Percentiles rank a stretch among this genome's conserved stretches.
phyloP scores from a whole-genome alignment of 2,888 invertebrate species.

The Griposia aprilina region DNA sequence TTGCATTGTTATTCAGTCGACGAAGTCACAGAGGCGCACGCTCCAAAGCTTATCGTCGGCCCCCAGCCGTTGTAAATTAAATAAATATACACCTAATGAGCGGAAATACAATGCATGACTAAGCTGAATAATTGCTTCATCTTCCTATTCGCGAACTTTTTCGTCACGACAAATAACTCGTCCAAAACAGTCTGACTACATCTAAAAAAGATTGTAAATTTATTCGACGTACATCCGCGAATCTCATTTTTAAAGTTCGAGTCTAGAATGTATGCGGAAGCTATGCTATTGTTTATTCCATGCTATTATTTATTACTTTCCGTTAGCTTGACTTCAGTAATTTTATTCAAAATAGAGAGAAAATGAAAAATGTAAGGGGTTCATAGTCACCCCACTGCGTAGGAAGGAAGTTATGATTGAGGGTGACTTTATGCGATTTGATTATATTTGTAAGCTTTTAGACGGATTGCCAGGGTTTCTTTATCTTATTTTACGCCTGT shows the following conservation, averaged over 20 bases:
- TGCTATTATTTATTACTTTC: slow-evolving; percentile 80
- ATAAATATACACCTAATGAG: slow-evolving; percentile 91
- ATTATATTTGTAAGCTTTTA: slow-evolving; percentile 76
- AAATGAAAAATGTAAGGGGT: slow-evolving; percentile 74
- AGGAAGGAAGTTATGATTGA: slow-evolving; percentile 79
- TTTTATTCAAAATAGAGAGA: slow-evolving; percentile 77
- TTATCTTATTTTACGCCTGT: slow-evolving; percentile 40
- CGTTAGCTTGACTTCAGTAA: slow-evolving; percentile 71
- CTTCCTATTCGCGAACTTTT: slow-evolving; percentile 75
- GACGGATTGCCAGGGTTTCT: slow-evolving; percentile 66
- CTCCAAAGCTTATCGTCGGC: slow-evolving; percentile 88
- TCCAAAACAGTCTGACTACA: slow-evolving; percentile 16
- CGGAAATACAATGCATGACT: slow-evolving; percentile 89
- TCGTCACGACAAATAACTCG: slow-evolving; percentile 36
- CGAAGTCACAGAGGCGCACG: slow-evolving; percentile 86
- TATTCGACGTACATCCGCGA: slow-evolving; percentile 69
- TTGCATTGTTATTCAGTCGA: slow-evolving; percentile 89
- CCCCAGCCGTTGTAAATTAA: slow-evolving; percentile 90
- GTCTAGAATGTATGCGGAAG: slow-evolving; percentile 74
- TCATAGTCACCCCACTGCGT: slow-evolving; percentile 67
- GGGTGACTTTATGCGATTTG: slow-evolving; percentile 79
- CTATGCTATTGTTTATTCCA: slow-evolving; percentile 80
- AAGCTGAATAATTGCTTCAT: slow-evolving; percentile 89
- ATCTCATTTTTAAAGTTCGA: slow-evolving; percentile 72
- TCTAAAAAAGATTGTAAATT: slow-evolving; percentile 66